Evolutionary conservation across 2,888 invertebrate species (phyloP), one percentile per base, ranked within the genome.

Genomic region (Tipula helvola): DNA sequence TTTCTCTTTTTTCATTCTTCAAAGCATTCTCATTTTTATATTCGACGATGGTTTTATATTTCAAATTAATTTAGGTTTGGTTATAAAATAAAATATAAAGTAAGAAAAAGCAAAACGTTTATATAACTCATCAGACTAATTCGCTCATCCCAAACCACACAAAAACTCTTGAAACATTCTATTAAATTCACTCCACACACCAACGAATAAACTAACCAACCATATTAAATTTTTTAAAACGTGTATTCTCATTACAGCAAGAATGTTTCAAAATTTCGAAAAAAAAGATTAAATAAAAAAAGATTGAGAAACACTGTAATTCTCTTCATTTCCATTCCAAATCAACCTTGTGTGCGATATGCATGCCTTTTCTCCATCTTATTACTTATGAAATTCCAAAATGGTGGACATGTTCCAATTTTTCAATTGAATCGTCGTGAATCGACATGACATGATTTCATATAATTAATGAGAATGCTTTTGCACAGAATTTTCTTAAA

Each of bases 371-470:
- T 52, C 86, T 52, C 86, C 86, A 86, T 86, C 86, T 86, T 86
- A 42, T 36, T 52, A 42, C 86, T 52, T 86, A 57, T 86, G 86
- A 86, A 86, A 86, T 86, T 86, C 86, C 88, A 88, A 88, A 87
- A 88, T 88, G 88, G 88, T 88, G 88, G 88, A 87, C 87, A 86
- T 86, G 86, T 86, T 86, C 86, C 86, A 41, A 86, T 86, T 86
- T 57, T 71, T 71, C 71, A 71, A 71, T 71, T 71, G 71, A 71
- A 71, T 71, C 52, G 52, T 16, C 52, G 52, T 57, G 52, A 57
- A 57, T 57, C 71, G 71, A 71, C 71, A 71, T 71, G 71, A 71
- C 71, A 71, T 71, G 71, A 71, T 71, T 71, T 71, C 71, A 71
- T 71, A 71, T 71, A 71, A 36, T 47, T 86, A 47, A 84, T 39